A percentile compares a stretch with the other conserved stretches of the same genome.
Evolutionary conservation across 2,113 vertebrate species (phyloP).

Genomic region (Tragelaphus scriptus): DNA sequence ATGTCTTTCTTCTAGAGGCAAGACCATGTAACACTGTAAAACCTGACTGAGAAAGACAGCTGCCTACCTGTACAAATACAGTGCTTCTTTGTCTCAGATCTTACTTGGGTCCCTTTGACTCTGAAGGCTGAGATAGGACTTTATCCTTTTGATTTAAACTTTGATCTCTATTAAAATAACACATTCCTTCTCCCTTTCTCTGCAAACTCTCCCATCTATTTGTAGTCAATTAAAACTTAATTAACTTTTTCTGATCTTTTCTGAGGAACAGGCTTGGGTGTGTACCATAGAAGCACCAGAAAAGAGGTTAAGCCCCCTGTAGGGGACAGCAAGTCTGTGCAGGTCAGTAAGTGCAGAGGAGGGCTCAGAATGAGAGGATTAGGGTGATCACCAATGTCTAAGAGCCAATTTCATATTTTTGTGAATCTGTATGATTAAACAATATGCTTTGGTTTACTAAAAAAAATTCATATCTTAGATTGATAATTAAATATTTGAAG

Average conservation of each 20-base stretch:
- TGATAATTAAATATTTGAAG: not conserved
- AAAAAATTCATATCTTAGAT: not conserved
- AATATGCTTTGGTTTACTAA: not conserved
- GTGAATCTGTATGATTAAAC: not conserved
- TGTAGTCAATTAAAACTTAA: not conserved
- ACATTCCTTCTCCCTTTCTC: not conserved
- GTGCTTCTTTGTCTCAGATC: not conserved
- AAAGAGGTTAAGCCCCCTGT: not conserved
- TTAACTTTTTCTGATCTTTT: not conserved
- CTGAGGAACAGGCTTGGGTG: not conserved
- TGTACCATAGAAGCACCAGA: not conserved
- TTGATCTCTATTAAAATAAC: not conserved
- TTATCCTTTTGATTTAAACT: not conserved
- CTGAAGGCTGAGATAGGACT: not conserved
- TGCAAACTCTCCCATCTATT: not conserved
- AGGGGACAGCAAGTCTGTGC: accelerated
- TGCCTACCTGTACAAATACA: not conserved
- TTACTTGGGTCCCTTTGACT: not conserved
- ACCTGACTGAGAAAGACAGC: not conserved
- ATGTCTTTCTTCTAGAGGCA: not conserved
- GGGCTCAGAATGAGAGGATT: not conserved
- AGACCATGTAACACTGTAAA: not conserved
- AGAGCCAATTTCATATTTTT: not conserved
- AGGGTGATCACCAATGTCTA: not conserved
- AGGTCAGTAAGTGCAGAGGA: not conserved